phyloP scores from a whole-genome alignment of 2,113 vertebrate species.

The Ctenomys sociabilis region DNA sequence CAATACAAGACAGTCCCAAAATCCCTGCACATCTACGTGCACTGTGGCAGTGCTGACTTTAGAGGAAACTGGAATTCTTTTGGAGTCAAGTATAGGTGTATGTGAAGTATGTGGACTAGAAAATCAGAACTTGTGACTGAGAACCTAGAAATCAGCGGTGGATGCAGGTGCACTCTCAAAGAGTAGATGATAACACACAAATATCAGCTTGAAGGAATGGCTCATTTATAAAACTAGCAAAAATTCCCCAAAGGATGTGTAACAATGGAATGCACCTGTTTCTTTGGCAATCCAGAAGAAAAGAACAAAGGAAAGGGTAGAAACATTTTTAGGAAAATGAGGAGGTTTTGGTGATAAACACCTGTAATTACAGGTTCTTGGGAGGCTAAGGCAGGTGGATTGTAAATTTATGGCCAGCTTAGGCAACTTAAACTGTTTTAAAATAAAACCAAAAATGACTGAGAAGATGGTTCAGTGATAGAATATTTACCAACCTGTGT shows the following conservation, averaged over 20 bases:
- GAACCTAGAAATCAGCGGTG: background rate
- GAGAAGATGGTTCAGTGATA: background rate
- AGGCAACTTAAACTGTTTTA: background rate
- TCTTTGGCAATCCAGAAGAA: background rate
- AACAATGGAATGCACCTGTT: background rate
- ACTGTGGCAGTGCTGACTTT: background rate
- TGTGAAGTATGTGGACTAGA: background rate
- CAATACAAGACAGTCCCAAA: accelerated
- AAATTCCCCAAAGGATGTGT: background rate
- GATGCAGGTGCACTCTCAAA: background rate
- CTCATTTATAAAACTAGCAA: background rate
- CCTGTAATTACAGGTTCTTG: background rate
- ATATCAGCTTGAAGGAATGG: background rate
- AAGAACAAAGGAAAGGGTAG: background rate
- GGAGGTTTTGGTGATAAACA: background rate
- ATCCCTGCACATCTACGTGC: background rate
- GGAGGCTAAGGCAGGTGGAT: background rate
- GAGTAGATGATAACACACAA: background rate
- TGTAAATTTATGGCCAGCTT: background rate
- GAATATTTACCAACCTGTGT: background rate
- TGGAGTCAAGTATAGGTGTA: background rate
- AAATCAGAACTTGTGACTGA: background rate
- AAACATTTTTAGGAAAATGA: background rate
- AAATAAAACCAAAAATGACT: background rate
- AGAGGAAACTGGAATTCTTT: background rate